Evolutionary conservation across 2,888 invertebrate genomes (phyloP).

Genomic region (Agriopis leucophaearia): DNA sequence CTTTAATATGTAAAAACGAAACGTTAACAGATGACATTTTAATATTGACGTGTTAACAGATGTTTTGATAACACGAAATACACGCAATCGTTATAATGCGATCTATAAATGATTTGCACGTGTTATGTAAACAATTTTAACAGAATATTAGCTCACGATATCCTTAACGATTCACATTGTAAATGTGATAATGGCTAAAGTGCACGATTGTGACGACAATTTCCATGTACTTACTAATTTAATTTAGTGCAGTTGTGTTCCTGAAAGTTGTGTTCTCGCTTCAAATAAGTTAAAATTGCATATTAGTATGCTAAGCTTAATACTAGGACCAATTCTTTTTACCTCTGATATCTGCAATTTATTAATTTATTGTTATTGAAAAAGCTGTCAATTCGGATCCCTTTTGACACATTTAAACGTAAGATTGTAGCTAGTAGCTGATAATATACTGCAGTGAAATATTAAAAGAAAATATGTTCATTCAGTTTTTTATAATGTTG

Average conservation of each 20-base stretch:
- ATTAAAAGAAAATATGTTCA: no score
- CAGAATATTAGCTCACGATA: constrained; percentile 20
- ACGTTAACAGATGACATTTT: not conserved
- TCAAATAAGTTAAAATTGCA: no score
- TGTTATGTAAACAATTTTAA: constrained; percentile 21
- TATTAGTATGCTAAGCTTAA: no score
- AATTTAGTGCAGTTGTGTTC: constrained; percentile 22
- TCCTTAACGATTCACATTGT: constrained; percentile 24
- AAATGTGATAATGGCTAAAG: constrained; percentile 32
- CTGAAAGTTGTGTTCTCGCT: constrained; percentile 11
- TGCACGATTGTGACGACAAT: constrained; percentile 37
- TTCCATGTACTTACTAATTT: constrained; percentile 35
- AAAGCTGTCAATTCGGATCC: no score
- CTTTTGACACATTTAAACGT: no score
- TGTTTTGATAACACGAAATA: constrained; percentile 18
- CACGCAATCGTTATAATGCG: constrained; percentile 23
- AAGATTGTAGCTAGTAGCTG: no score
- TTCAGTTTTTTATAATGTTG: no score
- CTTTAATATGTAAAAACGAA: no score
- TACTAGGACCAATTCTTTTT: no score
- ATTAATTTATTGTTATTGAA: no score
- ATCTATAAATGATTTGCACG: constrained; percentile 18
- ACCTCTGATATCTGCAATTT: no score
- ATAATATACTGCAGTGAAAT: no score
- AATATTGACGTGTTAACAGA: not conserved